These are phyloP conservation scores for Thyatira batis DNA, from an alignment of 2,888 invertebrate genomes.

Conservation along the genomic window DNA sequence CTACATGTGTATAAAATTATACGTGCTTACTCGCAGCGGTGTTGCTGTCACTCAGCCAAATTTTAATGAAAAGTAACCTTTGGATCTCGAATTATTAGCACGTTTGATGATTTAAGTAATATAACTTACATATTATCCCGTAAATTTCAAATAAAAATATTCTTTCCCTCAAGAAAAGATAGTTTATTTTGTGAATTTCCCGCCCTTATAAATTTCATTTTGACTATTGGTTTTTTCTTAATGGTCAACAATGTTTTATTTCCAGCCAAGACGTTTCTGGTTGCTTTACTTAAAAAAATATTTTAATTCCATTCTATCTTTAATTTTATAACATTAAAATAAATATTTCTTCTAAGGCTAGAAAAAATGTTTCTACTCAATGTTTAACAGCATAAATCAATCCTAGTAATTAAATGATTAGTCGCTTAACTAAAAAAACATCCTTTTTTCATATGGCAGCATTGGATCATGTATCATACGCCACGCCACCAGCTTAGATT, in stretches of 20 bases:
- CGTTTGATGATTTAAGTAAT: background rate
- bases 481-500: no score
- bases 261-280: constrained; percentile 15
- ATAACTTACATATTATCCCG: constrained; percentile 37
- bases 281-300: background rate
- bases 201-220: constrained; percentile 40
- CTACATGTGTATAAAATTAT: constrained; percentile 79
- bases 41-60: constrained; percentile 61
- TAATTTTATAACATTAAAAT: no score
- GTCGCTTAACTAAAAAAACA: no score
- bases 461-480: no score
- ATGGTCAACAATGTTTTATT: constrained; percentile 25
- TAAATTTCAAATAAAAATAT: constrained; percentile 19
- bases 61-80: constrained; percentile 21
- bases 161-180: constrained; percentile 13
- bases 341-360: no score
- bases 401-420: no score
- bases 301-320: no score
- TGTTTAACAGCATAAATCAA: no score
- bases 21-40: constrained; percentile 69
- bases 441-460: no score
- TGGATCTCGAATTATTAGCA: background rate
- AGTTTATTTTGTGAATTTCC: constrained; percentile 46
- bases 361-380: no score
- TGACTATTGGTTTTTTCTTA: constrained; percentile 23